Evolutionary conservation across 1,140 invertebrate genomes (phyloP).

Genomic region (Episyrphus balteatus): DNA sequence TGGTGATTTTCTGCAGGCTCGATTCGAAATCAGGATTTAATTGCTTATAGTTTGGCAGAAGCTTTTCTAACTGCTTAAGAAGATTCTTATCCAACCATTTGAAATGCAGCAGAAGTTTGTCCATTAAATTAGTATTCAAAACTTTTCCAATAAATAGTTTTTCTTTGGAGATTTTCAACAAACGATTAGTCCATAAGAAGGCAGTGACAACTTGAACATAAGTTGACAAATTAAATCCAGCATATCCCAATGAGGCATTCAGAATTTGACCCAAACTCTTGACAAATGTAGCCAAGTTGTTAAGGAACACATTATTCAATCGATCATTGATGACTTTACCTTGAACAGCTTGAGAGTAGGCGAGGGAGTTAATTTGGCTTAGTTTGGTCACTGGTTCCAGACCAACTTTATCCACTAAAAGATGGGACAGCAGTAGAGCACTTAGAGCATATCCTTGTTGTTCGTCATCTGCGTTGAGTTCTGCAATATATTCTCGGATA

Average conservation of each 20-base stretch:
- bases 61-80: constrained; percentile 3
- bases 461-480: background rate
- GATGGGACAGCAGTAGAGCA: constrained; percentile 13
- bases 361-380: constrained; percentile 14
- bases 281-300: constrained; percentile 13
- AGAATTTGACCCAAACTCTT: constrained; percentile 6
- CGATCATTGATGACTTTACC: constrained; percentile 13
- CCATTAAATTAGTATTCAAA: constrained; percentile 20
- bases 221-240: constrained; percentile 7
- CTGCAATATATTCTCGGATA: constrained; percentile 19
- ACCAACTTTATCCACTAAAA: constrained; percentile 15
- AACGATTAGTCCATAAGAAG: constrained; percentile 26
- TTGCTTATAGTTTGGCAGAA: background rate
- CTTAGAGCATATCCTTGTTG: constrained; percentile 2
- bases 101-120: constrained; percentile 32
- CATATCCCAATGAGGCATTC: constrained; percentile 3
- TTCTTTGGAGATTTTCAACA: constrained; percentile 14
- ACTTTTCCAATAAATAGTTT: constrained; percentile 20
- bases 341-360: constrained; percentile 27
- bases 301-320: constrained; percentile 21
- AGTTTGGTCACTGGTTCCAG: constrained; percentile 1
- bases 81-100: constrained; percentile 32
- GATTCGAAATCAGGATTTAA: constrained; percentile 1
- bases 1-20: constrained; percentile 7
- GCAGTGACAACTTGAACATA: constrained; percentile 16